These are phyloP conservation scores for Acleris holmiana DNA, from an alignment of 2,888 invertebrate species.

Conservation along the genomic window DNA sequence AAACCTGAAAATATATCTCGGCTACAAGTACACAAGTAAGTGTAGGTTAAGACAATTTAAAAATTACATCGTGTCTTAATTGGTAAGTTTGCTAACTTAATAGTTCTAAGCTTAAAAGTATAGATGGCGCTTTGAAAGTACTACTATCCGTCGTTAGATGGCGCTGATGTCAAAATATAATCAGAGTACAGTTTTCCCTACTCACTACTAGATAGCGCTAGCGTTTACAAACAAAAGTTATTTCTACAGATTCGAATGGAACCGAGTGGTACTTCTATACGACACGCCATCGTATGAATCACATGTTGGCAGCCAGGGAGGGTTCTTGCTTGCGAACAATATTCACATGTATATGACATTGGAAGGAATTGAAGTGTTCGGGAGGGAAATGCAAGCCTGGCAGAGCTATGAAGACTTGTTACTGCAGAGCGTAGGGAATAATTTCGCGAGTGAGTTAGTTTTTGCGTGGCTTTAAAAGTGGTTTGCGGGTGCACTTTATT, in stretches of 20 bases:
- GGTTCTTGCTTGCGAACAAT: conserved; percentile 90
- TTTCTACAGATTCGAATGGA: conserved; percentile 88
- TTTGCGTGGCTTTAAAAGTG: conserved; percentile 36
- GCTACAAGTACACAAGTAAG: conserved; percentile 89
- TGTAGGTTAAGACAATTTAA: conserved; percentile 43
- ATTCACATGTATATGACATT: conserved; percentile 85
- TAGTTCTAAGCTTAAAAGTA: conserved; percentile 9
- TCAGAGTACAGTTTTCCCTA: conserved; percentile 40
- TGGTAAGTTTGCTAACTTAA: conserved; percentile 6
- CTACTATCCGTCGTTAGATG: conserved; percentile 33
- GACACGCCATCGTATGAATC: conserved; percentile 88
- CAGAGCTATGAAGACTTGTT: conserved; percentile 80
- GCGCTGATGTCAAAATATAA: background rate
- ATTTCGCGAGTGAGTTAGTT: conserved; percentile 82
- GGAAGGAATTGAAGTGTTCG: conserved; percentile 58
- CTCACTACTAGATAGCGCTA: conserved; percentile 56
- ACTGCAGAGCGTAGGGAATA: conserved; percentile 75
- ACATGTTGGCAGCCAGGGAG: conserved; percentile 88
- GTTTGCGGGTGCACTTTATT: conserved; percentile 25
- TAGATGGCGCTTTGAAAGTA: conserved; percentile 42
- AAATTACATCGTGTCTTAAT: background rate
- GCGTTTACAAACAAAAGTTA: conserved; percentile 36
- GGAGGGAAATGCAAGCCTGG: conserved; percentile 63
- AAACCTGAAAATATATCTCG: conserved; percentile 87
- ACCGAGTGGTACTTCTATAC: conserved; percentile 89